Evolutionary conservation across 2,113 vertebrate species (phyloP).

Genomic region (Morone saxatilis): DNA sequence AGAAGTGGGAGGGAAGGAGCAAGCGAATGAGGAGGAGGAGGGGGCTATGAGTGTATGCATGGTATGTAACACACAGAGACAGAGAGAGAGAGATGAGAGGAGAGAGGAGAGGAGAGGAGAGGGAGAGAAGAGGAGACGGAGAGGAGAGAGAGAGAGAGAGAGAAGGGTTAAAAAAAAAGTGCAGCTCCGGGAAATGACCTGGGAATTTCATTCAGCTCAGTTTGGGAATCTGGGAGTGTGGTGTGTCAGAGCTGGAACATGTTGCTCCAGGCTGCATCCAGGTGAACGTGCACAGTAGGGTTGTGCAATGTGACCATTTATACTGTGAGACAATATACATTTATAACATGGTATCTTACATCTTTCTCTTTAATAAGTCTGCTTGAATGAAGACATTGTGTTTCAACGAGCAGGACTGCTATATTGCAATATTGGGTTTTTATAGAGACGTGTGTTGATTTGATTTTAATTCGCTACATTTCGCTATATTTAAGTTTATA

Average conservation of each 20-base stretch:
- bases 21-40: constrained; percentile 20
- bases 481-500: too few species aligned
- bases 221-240: constrained; percentile 43
- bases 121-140: constrained; percentile 36
- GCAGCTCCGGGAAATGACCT: constrained; percentile 84
- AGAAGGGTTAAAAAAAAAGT: constrained; percentile 29
- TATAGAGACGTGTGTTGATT: neutral
- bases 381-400: too few species aligned
- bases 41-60: constrained; percentile 28
- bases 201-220: constrained; percentile 80
- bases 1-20: constrained; percentile 69
- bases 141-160: constrained; percentile 38
- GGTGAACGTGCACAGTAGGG: neutral
- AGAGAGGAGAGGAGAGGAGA: constrained; percentile 36
- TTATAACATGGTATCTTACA: neutral
- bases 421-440: neutral
- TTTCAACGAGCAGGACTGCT: neutral
- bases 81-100: constrained; percentile 20
- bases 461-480: too few species aligned
- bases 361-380: neutral
- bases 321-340: neutral
- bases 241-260: constrained; percentile 17
- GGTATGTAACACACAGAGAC: constrained; percentile 12
- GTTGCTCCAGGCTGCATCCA: constrained; percentile 6
- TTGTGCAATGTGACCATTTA: neutral